phyloP scores from a whole-genome alignment of 2,797 vertebrate species.

The Poecilia velifera region DNA sequence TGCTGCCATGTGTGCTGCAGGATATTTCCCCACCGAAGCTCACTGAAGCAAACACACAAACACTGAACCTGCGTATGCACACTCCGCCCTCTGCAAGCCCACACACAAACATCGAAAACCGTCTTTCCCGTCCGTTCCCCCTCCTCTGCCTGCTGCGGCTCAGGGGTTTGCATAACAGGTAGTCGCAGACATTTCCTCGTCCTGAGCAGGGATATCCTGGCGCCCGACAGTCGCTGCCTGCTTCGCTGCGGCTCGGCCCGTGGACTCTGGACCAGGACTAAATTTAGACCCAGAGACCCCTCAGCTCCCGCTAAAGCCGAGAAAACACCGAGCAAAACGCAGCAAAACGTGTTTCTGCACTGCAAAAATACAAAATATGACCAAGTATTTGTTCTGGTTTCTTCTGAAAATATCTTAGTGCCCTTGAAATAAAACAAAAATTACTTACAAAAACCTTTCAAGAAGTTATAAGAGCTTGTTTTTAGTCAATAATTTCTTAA shows the following conservation, averaged over 20 bases:
- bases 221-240: conserved; percentile 94
- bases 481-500: background rate
- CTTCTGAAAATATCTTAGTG: background rate
- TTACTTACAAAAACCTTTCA: too few relatives aligned
- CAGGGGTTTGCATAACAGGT: conserved; percentile 97
- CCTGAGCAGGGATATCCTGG: conserved; percentile 99
- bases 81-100: conserved; percentile 46
- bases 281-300: conserved; percentile 87
- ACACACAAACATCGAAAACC: conserved; percentile 69
- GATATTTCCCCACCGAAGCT: conserved; percentile 52
- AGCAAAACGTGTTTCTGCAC: conserved; percentile 21
- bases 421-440: background rate
- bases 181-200: conserved; percentile 99
- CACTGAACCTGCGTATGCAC: conserved; percentile 45
- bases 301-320: conserved; percentile 48
- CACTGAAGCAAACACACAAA: conserved; percentile 54
- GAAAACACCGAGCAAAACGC: conserved; percentile 26
- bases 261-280: conserved; percentile 80
- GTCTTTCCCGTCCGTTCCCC: conserved; percentile 71
- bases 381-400: background rate
- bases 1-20: conserved; percentile 55
- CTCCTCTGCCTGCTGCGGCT: conserved; percentile 74
- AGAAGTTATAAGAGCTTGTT: background rate
- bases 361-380: background rate
- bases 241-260: conserved; percentile 84